A percentile compares a stretch with the other conserved stretches of the same genome.
Conservation (phyloP, 2,888 invertebrate genomes). For the Ypsolopha scabrella region DNA sequence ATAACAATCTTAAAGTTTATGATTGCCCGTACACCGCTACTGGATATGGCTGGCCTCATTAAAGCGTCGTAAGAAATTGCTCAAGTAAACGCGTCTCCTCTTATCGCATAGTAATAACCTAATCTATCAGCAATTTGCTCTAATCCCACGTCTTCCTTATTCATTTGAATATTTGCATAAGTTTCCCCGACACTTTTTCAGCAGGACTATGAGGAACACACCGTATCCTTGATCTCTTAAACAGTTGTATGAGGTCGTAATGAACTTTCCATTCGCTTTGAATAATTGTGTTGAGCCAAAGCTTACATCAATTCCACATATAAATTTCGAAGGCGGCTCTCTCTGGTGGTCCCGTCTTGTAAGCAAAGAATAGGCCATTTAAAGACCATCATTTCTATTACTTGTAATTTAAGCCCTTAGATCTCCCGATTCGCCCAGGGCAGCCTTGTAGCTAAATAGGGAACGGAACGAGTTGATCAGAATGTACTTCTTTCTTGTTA, state of each 20-base stretch:
- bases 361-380: slow-evolving; percentile 37
- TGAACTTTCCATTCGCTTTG: background rate
- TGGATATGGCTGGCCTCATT: slow-evolving; percentile 34
- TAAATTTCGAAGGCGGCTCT: slow-evolving; percentile 15
- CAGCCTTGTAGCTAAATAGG: slow-evolving; percentile 23
- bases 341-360: slow-evolving; percentile 34
- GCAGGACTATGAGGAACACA: background rate
- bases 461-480: slow-evolving; percentile 19
- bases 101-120: slow-evolving; percentile 39
- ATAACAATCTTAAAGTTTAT: slow-evolving; percentile 22
- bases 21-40: slow-evolving; percentile 32
- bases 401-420: slow-evolving; percentile 34
- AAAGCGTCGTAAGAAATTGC: slow-evolving; percentile 19
- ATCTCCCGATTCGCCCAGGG: slow-evolving; percentile 27
- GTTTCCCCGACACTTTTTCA: background rate
- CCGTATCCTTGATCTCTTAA: background rate
- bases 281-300: background rate
- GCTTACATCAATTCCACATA: slow-evolving; percentile 1
- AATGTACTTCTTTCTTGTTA: slow-evolving; percentile 2
- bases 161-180: slow-evolving; percentile 4
- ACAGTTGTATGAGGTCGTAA: background rate
- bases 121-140: slow-evolving; percentile 29
- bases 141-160: slow-evolving; percentile 18
- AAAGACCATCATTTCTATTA: slow-evolving; percentile 43
- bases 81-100: slow-evolving; percentile 23